Percentiles rank a stretch among this genome's conserved stretches.
phyloP scores from a whole-genome alignment of 2,113 vertebrate genomes.

The Passer montanus region DNA sequence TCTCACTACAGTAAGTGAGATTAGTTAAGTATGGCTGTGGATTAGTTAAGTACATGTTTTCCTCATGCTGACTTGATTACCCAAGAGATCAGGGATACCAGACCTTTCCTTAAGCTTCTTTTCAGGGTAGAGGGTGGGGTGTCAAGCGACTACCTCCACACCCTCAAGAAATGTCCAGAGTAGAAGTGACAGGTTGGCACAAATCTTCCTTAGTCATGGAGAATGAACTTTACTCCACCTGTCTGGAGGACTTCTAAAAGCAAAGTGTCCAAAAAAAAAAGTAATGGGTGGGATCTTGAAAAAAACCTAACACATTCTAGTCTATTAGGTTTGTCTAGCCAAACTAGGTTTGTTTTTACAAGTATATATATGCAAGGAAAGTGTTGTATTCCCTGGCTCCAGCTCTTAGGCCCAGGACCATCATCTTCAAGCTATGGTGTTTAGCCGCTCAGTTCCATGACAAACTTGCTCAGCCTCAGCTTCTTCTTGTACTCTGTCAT shows the following conservation, averaged over 20 bases:
- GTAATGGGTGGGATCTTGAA: not conserved
- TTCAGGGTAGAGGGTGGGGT: not conserved
- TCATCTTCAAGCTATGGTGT: not conserved
- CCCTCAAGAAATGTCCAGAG: not conserved
- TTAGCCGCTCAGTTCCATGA: not conserved
- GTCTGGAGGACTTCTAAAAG: not conserved
- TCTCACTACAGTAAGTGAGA: not conserved
- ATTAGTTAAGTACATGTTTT: not conserved
- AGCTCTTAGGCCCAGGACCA: not conserved
- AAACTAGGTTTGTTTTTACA: not conserved
- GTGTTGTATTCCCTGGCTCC: not conserved
- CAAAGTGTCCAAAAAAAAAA: not conserved
- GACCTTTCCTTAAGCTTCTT: not conserved
- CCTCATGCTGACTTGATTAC: not conserved
- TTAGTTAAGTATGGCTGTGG: not conserved
- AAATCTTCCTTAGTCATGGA: not conserved
- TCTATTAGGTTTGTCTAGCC: not conserved
- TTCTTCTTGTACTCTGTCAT: not conserved
- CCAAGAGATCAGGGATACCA: not conserved
- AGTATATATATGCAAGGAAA: not conserved
- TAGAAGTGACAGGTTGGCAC: not conserved
- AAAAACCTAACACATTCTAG: not conserved
- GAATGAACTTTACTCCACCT: not conserved
- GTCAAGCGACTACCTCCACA: not conserved
- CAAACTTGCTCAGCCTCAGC: not conserved